Conservation (phyloP, 2,888 invertebrate genomes). For the Mythimna loreyi region DNA sequence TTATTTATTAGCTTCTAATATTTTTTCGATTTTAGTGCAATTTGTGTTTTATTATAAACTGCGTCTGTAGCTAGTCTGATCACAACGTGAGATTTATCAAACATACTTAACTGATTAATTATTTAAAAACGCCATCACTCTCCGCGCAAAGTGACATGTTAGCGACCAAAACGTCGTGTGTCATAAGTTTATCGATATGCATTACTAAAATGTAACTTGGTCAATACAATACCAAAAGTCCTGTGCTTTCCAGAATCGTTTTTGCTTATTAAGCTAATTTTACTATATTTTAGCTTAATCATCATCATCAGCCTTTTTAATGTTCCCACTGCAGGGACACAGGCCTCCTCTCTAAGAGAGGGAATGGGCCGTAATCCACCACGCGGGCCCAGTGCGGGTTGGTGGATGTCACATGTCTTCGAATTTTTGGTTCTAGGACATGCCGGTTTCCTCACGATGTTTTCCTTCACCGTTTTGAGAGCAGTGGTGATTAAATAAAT, state of each 20-base stretch:
- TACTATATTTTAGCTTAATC: neutral
- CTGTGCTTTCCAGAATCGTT: neutral
- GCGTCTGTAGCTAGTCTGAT: neutral
- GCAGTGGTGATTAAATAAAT: too few relatives aligned
- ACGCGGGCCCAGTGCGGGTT: too few relatives aligned
- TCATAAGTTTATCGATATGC: neutral
- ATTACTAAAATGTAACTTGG: neutral
- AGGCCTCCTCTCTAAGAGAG: too few relatives aligned
- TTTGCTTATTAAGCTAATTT: too few relatives aligned
- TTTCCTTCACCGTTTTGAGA: too few relatives aligned
- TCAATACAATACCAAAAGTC: neutral
- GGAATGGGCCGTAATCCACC: too few relatives aligned
- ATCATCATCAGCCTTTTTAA: too few relatives aligned
- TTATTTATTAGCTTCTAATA: slow-evolving; percentile 14
- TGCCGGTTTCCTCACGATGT: too few relatives aligned
- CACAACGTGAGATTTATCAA: neutral
- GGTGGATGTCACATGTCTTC: too few relatives aligned
- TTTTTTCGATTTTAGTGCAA: slow-evolving; percentile 6
- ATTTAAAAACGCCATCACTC: neutral
- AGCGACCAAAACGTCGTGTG: neutral
- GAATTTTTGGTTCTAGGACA: too few relatives aligned
- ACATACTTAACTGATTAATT: neutral
- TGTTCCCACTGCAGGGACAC: too few relatives aligned
- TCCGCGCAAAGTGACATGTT: neutral
- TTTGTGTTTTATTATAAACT: slow-evolving; percentile 8